phyloP scores from a whole-genome alignment of 2,113 vertebrate genomes.

The Rhinopomastus cyanomelas region DNA sequence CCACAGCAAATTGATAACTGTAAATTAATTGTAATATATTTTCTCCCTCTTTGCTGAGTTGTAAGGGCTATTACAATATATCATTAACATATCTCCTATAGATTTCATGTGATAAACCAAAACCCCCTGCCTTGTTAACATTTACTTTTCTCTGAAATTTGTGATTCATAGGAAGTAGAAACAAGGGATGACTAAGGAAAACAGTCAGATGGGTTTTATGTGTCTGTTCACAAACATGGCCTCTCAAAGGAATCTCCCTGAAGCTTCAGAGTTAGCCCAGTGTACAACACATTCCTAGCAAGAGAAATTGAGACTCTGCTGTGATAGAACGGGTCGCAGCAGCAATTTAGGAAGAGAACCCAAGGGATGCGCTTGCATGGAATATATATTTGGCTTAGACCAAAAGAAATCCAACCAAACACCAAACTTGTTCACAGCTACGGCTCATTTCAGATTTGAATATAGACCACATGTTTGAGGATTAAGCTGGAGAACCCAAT shows the following conservation, averaged over 20 bases:
- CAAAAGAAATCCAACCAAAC: constrained; percentile 58
- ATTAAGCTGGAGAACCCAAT: constrained; percentile 48
- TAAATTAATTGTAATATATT: neutral
- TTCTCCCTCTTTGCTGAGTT: neutral
- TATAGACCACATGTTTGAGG: constrained; percentile 56
- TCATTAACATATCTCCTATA: neutral
- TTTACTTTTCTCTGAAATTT: neutral
- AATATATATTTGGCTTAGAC: neutral
- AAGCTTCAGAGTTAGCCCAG: neutral
- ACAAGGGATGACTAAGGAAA: neutral
- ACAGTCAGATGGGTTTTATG: neutral
- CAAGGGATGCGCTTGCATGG: constrained; percentile 5
- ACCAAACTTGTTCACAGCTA: constrained; percentile 65
- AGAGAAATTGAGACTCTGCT: neutral
- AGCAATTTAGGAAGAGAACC: neutral
- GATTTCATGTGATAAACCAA: neutral
- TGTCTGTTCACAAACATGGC: neutral
- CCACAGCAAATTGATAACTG: neutral
- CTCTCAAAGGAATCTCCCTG: neutral
- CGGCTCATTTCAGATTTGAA: constrained; percentile 50
- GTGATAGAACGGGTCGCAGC: neutral
- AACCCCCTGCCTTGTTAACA: neutral
- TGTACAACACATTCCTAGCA: neutral
- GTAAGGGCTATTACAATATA: neutral
- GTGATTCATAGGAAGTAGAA: neutral